Conservation (phyloP, 1,140 invertebrate species). For the Magallana gigas region DNA sequence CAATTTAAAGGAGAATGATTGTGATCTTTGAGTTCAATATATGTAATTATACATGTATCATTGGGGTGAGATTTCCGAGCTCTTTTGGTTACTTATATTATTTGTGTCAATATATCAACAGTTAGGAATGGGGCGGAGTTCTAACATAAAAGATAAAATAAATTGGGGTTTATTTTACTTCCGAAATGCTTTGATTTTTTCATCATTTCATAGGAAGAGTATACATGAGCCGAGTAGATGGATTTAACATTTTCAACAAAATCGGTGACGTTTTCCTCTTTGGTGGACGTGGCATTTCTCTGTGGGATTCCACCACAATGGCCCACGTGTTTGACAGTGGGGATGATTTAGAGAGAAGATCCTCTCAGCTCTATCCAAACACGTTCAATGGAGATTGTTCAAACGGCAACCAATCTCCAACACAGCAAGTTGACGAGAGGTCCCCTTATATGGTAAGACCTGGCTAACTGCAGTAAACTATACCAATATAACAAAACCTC, state of each 20-base stretch:
- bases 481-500: background rate
- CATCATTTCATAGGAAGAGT: slow-evolving; percentile 4
- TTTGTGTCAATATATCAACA: no score
- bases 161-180: no score
- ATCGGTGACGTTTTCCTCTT: slow-evolving; percentile 38
- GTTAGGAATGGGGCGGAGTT: no score
- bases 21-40: no score
- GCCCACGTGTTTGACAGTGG: slow-evolving; percentile 46
- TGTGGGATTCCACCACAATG: slow-evolving; percentile 43
- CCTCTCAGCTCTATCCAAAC: background rate
- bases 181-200: no score
- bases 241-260: background rate
- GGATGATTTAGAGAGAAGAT: slow-evolving; percentile 40
- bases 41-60: no score
- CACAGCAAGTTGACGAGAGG: slow-evolving; percentile 3
- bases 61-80: no score
- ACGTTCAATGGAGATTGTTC: slow-evolving; percentile 53
- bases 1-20: no score
- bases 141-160: no score
- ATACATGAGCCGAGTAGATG: slow-evolving; percentile 35
- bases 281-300: slow-evolving; percentile 46
- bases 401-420: slow-evolving; percentile 15
- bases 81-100: no score
- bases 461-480: background rate
- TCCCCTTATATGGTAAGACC: slow-evolving; percentile 47